phyloP scores from a whole-genome alignment of 1,140 invertebrate species.

The Tribolium madens region DNA sequence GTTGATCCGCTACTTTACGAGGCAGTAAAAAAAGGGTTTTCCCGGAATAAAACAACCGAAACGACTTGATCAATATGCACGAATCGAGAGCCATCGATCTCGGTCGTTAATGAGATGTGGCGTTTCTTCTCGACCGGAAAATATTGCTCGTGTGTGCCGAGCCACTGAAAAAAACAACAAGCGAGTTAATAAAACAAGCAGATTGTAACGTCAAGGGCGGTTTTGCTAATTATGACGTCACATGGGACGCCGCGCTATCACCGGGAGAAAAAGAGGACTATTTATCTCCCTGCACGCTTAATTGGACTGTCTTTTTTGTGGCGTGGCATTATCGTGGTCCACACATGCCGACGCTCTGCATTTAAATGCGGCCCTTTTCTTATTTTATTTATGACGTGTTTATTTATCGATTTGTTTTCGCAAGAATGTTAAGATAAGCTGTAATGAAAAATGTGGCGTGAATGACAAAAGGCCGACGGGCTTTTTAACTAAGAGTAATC shows the following conservation, averaged over 20 bases:
- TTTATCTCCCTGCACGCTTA: constrained; percentile 23
- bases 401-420: constrained; percentile 21
- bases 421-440: constrained; percentile 30
- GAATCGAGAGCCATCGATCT: constrained; percentile 39
- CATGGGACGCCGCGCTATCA: not conserved
- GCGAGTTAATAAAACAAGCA: constrained; percentile 36
- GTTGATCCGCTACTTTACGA: constrained; percentile 35
- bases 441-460: constrained; percentile 36
- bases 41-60: constrained; percentile 11
- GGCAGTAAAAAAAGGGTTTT: constrained; percentile 14
- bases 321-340: not conserved
- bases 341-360: constrained; percentile 10
- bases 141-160: constrained; percentile 2
- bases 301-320: constrained; percentile 29
- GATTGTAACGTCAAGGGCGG: constrained; percentile 4
- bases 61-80: constrained; percentile 49
- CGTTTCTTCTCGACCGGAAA: constrained; percentile 3
- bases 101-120: constrained; percentile 35
- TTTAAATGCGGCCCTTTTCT: constrained; percentile 11
- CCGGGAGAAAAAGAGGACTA: constrained; percentile 11
- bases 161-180: not conserved
- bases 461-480: constrained; percentile 7
- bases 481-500: constrained; percentile 21
- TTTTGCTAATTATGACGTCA: constrained; percentile 27
- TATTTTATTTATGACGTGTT: constrained; percentile 33